Conservation (phyloP, 2,888 invertebrate species). For the Cryptocheilus praepositus region DNA sequence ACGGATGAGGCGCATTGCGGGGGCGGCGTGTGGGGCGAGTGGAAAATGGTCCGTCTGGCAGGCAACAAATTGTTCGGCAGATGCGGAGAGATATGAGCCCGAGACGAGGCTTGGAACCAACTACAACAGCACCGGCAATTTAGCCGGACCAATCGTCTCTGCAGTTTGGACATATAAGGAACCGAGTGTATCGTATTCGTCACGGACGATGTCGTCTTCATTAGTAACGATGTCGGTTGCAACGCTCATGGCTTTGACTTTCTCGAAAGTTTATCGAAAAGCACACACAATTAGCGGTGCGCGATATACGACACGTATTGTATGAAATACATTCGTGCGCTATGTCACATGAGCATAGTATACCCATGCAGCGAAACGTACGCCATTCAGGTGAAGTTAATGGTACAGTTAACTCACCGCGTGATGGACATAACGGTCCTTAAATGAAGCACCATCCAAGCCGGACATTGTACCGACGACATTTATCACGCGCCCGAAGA, state of each 20-base stretch:
- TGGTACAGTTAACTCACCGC: too few relatives aligned
- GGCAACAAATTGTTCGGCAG: constrained; percentile 54
- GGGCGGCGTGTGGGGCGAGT: background rate
- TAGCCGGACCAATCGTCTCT: background rate
- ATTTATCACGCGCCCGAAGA: constrained; percentile 9
- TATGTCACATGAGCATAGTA: too few relatives aligned
- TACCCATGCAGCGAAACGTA: too few relatives aligned
- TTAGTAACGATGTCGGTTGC: too few relatives aligned
- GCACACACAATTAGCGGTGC: too few relatives aligned
- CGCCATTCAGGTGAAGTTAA: too few relatives aligned
- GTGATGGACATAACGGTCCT: background rate
- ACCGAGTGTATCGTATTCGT: background rate
- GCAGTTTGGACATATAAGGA: too few relatives aligned
- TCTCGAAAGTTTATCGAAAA: too few relatives aligned
- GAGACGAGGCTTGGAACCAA: background rate
- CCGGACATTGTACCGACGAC: background rate
- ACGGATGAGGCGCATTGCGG: constrained; percentile 39
- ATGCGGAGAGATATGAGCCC: constrained; percentile 37
- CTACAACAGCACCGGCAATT: background rate
- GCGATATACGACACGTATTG: too few relatives aligned
- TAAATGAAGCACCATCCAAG: constrained; percentile 1
- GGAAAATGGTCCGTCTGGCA: constrained; percentile 45
- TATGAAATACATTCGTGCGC: too few relatives aligned
- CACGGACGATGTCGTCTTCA: background rate
- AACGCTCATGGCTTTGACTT: too few relatives aligned